A percentile compares a stretch with the other conserved stretches of the same genome.
These are phyloP conservation scores for Scaptomyza montana DNA, from an alignment of 1,140 invertebrate genomes.

Conservation along the genomic window DNA sequence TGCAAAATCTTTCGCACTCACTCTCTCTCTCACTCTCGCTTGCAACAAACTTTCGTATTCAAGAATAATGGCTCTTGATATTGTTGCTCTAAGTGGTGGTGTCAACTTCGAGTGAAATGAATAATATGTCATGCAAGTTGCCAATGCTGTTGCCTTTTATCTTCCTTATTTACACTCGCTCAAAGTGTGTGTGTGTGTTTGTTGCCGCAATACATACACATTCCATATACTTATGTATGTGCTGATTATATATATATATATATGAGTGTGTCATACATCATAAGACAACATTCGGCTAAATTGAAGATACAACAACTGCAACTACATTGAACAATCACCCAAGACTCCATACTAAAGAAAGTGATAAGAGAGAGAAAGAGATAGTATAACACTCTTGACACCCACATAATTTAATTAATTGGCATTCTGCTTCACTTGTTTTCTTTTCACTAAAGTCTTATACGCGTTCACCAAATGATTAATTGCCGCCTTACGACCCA, in stretches of 20 bases:
- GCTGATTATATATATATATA: not conserved
- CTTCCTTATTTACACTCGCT: slow-evolving; percentile 53
- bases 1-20: slow-evolving; percentile 2
- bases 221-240: not conserved
- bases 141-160: slow-evolving; percentile 57
- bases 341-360: not conserved
- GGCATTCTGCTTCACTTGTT: slow-evolving; percentile 58
- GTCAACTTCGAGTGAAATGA: slow-evolving; percentile 71
- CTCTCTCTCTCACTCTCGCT: not conserved
- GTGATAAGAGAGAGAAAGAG: too few relatives aligned
- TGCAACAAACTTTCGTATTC: slow-evolving; percentile 12
- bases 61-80: slow-evolving; percentile 69
- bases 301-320: not conserved
- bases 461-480: slow-evolving; percentile 38
- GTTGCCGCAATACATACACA: not conserved
- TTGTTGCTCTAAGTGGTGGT: slow-evolving; percentile 70
- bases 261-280: slow-evolving; percentile 16
- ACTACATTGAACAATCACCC: not conserved
- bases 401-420: slow-evolving; percentile 63
- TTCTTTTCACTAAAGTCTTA: slow-evolving; percentile 21
- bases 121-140: slow-evolving; percentile 67
- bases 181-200: not conserved
- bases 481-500: slow-evolving; percentile 43
- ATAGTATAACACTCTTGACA: not conserved
- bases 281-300: slow-evolving; percentile 26